These are phyloP conservation scores for Colaptes auratus DNA, from an alignment of 2,113 vertebrate species.

Conservation along the genomic window DNA sequence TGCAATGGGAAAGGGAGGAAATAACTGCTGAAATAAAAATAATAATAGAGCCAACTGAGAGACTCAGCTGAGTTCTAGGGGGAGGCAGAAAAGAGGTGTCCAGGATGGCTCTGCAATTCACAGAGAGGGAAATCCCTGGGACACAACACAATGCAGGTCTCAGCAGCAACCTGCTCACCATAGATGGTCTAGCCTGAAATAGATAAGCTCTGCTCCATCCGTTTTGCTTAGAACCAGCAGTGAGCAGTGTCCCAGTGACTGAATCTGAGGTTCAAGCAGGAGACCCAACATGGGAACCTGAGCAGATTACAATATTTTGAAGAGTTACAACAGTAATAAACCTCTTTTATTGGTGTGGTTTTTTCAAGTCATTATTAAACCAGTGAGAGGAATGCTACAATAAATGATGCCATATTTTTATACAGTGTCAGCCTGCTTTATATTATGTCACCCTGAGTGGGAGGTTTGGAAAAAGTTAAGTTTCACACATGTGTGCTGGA, in stretches of 20 bases:
- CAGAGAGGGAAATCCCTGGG: neutral
- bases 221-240: neutral
- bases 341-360: constrained; percentile 18
- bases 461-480: constrained; percentile 25
- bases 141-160: neutral
- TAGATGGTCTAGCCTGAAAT: neutral
- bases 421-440: constrained; percentile 5
- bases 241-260: neutral
- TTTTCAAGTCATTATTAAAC: constrained; percentile 39
- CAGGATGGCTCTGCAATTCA: neutral
- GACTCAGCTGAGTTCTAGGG: neutral
- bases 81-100: neutral
- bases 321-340: constrained; percentile 23
- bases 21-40: neutral
- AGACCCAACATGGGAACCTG: neutral
- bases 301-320: neutral
- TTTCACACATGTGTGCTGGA: neutral
- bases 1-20: neutral
- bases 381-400: constrained; percentile 8
- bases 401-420: constrained; percentile 10
- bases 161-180: neutral
- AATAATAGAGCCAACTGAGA: neutral
- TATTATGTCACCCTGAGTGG: constrained; percentile 12
- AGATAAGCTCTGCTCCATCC: neutral
- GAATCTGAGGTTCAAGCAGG: neutral